Evolutionary conservation across 2,113 vertebrate genomes (phyloP).

Genomic region (Sorex fumeus): DNA sequence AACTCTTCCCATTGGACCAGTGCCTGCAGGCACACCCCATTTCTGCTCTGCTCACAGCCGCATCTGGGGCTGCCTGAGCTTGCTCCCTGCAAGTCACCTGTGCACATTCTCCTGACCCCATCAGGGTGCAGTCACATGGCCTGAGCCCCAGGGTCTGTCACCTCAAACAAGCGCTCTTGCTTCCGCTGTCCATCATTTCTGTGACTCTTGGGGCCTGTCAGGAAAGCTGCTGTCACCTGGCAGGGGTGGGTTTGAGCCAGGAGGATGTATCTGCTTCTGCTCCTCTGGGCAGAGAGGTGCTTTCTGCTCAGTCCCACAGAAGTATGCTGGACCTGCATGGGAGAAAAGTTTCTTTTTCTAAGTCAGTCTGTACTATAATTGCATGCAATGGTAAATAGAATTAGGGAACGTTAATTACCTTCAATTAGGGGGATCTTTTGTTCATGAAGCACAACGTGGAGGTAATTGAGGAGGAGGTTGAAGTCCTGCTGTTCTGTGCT

Average conservation of each 20-base stretch:
- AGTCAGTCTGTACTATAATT: constrained; percentile 76
- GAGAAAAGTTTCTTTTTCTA: constrained; percentile 47
- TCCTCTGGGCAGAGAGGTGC: neutral
- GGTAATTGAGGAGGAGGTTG: constrained; percentile 58
- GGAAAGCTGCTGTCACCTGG: neutral
- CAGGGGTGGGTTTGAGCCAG: neutral
- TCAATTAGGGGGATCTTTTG: constrained; percentile 64
- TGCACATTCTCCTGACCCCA: neutral
- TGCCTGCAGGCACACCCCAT: neutral
- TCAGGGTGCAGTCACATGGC: neutral
- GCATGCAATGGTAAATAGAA: constrained; percentile 57
- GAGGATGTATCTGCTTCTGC: neutral
- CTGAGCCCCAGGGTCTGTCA: neutral
- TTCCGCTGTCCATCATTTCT: neutral
- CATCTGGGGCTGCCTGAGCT: neutral
- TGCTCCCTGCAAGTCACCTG: neutral
- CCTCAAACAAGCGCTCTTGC: neutral
- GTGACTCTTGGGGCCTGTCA: neutral
- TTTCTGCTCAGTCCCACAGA: neutral
- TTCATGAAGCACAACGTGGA: constrained; percentile 59
- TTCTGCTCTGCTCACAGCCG: neutral
- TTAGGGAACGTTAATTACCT: constrained; percentile 70
- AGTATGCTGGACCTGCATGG: neutral
- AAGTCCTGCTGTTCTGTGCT: neutral
- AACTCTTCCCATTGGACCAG: neutral